Evolutionary conservation across 2,113 vertebrate species (phyloP).

Genomic region (Epinephelus lanceolatus): DNA sequence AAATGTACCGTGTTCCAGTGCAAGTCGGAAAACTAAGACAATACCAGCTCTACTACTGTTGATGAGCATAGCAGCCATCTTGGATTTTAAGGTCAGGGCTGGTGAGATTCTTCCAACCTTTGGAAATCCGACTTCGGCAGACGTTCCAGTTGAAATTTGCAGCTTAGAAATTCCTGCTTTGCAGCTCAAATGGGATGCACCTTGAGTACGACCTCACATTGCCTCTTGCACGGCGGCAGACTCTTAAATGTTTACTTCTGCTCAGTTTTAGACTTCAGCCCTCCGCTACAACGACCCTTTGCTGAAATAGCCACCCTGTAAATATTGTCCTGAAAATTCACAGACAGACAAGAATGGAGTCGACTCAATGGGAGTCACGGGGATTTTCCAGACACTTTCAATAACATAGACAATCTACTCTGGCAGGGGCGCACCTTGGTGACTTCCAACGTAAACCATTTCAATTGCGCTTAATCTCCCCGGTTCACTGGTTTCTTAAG

Average conservation of each 20-base stretch:
- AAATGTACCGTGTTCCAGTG: too few relatives aligned
- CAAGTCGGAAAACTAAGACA: too few relatives aligned
- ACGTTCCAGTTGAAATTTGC: too few relatives aligned
- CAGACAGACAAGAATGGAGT: slow-evolving; percentile 64
- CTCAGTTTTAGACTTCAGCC: slow-evolving; percentile 10
- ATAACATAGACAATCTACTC: slow-evolving; percentile 81
- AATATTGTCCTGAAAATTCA: slow-evolving; percentile 75
- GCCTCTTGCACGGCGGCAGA: neutral
- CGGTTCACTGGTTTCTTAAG: slow-evolving; percentile 28
- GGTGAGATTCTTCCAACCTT: too few relatives aligned
- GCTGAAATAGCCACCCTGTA: slow-evolving; percentile 52
- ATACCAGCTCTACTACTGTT: too few relatives aligned
- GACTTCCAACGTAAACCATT: slow-evolving; percentile 71
- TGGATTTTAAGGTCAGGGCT: too few relatives aligned
- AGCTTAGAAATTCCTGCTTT: too few relatives aligned
- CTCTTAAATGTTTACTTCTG: neutral
- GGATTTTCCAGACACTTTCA: slow-evolving; percentile 83
- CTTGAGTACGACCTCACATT: neutral
- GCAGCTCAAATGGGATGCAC: too few relatives aligned
- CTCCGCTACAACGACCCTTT: neutral
- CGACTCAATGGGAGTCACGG: slow-evolving; percentile 43
- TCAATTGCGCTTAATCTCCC: slow-evolving; percentile 59
- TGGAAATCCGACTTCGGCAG: too few relatives aligned
- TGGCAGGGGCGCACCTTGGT: slow-evolving; percentile 66
- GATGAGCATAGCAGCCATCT: too few relatives aligned